Conservation (phyloP, 2,888 invertebrate species). For the Palloptera scutellata region DNA sequence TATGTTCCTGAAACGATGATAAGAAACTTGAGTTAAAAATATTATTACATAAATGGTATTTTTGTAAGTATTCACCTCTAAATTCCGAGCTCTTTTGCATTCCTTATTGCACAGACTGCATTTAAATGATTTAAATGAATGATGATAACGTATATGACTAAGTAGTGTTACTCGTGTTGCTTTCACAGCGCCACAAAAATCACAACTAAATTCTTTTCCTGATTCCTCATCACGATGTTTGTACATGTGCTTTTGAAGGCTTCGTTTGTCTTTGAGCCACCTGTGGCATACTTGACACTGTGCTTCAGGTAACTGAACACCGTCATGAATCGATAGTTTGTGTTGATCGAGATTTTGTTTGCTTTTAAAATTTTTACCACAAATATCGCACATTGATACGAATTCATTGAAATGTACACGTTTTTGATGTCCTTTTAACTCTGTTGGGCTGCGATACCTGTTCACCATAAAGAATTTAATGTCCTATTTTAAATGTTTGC, state of each 20-base stretch:
- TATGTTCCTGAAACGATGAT: constrained; percentile 29
- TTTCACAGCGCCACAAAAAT: constrained; percentile 20
- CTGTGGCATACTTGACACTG: constrained; percentile 23
- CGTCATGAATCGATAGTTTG: constrained; percentile 15
- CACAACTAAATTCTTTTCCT: constrained; percentile 16
- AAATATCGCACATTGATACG: constrained; percentile 21
- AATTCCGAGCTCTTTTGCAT: constrained; percentile 16
- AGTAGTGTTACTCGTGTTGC: constrained; percentile 13
- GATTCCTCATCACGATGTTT: constrained; percentile 23
- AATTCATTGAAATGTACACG: constrained; percentile 19
- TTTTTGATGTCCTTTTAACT: constrained; percentile 21
- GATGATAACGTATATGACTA: constrained; percentile 24
- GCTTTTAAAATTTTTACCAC: constrained; percentile 24
- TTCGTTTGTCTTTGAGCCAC: constrained; percentile 18
- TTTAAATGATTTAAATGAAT: constrained; percentile 11
- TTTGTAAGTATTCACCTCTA: constrained; percentile 15
- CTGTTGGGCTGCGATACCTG: neutral
- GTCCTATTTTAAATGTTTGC: neutral
- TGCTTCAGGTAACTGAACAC: constrained; percentile 14
- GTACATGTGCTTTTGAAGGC: constrained; percentile 21
- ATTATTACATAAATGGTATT: neutral
- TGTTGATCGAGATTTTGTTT: constrained; percentile 11
- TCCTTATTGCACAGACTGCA: constrained; percentile 26
- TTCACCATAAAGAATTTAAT: neutral
- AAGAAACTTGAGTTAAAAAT: neutral